A percentile compares a stretch with the other conserved stretches of the same genome.
Evolutionary conservation across 2,888 invertebrate species (phyloP).

Genomic region (Beris chalybata): DNA sequence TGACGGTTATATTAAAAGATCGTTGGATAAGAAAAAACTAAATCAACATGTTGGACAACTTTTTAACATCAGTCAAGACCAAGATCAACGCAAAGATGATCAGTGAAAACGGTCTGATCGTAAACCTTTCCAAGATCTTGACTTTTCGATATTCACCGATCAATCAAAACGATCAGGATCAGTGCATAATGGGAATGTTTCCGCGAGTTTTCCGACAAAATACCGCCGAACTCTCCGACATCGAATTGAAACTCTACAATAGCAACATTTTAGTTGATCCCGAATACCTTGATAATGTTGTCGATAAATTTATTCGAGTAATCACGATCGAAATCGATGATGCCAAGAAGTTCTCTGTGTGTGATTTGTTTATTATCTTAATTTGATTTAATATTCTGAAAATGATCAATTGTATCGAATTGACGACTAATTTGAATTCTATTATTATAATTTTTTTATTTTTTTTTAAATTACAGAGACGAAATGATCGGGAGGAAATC

Average conservation of each 20-base stretch:
- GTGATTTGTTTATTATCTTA: constrained; percentile 21
- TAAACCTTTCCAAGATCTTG: constrained; percentile 29
- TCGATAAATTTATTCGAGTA: constrained; percentile 62
- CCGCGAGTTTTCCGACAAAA: constrained; percentile 45
- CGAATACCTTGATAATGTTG: constrained; percentile 60
- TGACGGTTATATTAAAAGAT: neutral
- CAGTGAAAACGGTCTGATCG: constrained; percentile 21
- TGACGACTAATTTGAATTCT: neutral
- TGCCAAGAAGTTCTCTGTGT: constrained; percentile 44
- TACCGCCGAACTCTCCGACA: constrained; percentile 35
- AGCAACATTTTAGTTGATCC: constrained; percentile 46
- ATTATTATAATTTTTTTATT: neutral
- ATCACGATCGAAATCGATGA: constrained; percentile 59
- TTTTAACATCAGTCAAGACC: constrained; percentile 30
- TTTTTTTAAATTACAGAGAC: constrained; percentile 65
- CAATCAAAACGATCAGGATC: constrained; percentile 41
- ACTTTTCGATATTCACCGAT: constrained; percentile 33
- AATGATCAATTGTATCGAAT: neutral
- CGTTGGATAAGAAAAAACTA: no score
- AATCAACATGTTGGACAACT: constrained; percentile 37
- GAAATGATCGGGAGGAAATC: constrained; percentile 91
- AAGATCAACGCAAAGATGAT: constrained; percentile 21
- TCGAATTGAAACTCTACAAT: constrained; percentile 44
- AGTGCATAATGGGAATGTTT: constrained; percentile 45
- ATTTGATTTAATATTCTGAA: no score